Evolutionary conservation across 2,113 vertebrate genomes (phyloP), one percentile per base, ranked within the genome.

Genomic region (Verasper variegatus): DNA sequence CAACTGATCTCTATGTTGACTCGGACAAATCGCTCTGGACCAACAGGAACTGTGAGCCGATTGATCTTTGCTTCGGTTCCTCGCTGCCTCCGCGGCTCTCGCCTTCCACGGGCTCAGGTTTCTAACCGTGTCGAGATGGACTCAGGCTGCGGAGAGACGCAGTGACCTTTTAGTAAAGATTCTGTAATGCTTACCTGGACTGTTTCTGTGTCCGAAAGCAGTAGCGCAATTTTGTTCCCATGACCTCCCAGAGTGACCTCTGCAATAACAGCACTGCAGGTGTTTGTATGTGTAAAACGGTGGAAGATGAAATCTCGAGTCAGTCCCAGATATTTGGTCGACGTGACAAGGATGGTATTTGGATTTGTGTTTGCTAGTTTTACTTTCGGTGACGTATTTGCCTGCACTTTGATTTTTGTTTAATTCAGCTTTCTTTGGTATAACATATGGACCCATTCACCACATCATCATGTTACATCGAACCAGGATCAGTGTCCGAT

Each of bases 1-100:
- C 31, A 95, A 95, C 85, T 97, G 95, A 97, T 80, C 77, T 63
- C 27, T 27, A 64, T 47, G 71, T 4, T 35, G 42, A 17, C 55
- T 83, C 20, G n/a, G 73, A 70, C 76, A 20, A 76, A 42, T 76
- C 51, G 42, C 79, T 84, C 45, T 71, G 72, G 86, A 86, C 84
- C 89, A 72, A 78, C 69, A 56, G 80, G 77, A 83, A 76, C 75
- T 84, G 40, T 59, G 71, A 74, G 78, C 68, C n/a, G 59, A 52
- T 70, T 1, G 42, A 27, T 61, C 20, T 73, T 68, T 37, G 63
- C 72, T 72, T 57, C 4, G 37, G 85, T 73, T 83, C 73, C 47
- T 74, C 54, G 20, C 79, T 20, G 60, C 74, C 71, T 70, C 69
- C 71, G 61, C 60, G 59, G 71, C 82, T 59, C 70, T 67, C 7